Evolutionary conservation across 2,113 vertebrate genomes (phyloP), one percentile per base, ranked within the genome.

Genomic region (Brachyhypopomus gauderio): DNA sequence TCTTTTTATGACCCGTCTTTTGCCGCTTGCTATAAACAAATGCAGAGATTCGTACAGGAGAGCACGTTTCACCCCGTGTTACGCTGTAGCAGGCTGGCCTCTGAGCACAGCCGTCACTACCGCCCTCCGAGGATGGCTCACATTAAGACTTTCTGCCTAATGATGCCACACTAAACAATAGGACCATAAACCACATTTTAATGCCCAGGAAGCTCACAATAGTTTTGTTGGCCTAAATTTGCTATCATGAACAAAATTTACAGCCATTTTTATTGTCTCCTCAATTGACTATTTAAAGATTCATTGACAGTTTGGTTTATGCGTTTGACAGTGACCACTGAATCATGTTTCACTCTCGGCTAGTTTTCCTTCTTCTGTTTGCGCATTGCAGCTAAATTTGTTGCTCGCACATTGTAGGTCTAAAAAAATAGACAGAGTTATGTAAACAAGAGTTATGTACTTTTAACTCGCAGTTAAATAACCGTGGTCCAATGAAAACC

Each of bases 11-110:
- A 70, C 25, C 38, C 12, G 34, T 66, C 62, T 85, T 80, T 85
- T 82, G 75, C 38, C 84, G 19, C 73, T 77, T 83, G 84, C 80
- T 48, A 80, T 66, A 83, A 85, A 80, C 60, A 83, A 55, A 80
- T 80, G 45, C 58, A 77, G 17, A 81, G 67, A 80, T 77, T 69
- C 71, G 67, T 77, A 52, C 34, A 72, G 74, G 79, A 83, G 67
- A 76, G 73, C 38, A 19, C 69, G 81, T 79, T 78, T 83, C 77
- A 80, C 72, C 77, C 69, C 60, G 27, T 80, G 48, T 80, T 78
- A 77, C 56, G 80, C 58, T 80, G 56, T 83, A 80, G 79, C 36
- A 72, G 76, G 55, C 25, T 76, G 34, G 52, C 74, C 60, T 23
- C 22, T 48, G 52, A 75, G 56, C 58, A 77, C 66, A 73, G 11